Base-by-base conservation (phyloP, 2,113 vertebrate genomes). In the Trematomus loennbergii region DNA sequence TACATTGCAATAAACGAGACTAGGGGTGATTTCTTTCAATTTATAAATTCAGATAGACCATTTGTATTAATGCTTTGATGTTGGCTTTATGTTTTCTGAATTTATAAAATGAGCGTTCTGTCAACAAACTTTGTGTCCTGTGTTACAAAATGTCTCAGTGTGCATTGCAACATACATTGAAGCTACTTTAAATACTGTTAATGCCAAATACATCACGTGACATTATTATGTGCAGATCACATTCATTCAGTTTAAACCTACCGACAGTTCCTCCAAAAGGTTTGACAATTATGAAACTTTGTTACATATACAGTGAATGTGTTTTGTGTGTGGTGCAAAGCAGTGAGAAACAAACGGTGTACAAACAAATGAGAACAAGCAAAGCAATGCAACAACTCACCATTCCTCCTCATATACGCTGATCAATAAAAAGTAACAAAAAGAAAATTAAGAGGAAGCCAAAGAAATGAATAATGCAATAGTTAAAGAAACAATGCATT, bases 341-440 rank as follows among this genome's bases (percentile, higher is more conserved):
- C 52, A 54, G 61, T 40, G 58, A 46, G 53, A 82, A 54, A 66
- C 79, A 79, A 86, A 81, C 67, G 25, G 43, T 22, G 58, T 18
- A 89, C 72, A 87, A 18, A 79, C 9, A 52, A 73, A 91, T 66
- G 61, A 86, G 87, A 73, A 81, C 54, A 81, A 49, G 49, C 87
- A 75, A 45, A 59, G 54, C 82, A 70, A 76, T 69, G 94, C 81
- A 84, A 49, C 50, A 96, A 99, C 97, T 99, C 98, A 99, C 98
- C 98, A 96, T 96, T 94, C 96, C 94, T 98, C 98, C 96, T 98
- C 97, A 98, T 95, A 97, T 95, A 96, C 90, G 96, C 97, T 99
- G 94, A 94, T 87, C 83, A 79, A 66, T 50, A 72, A 91, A 92
- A 88, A 88, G 75, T 81, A 82, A 88, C 68, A 86, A 64, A 86